These are phyloP conservation scores for Oryzias dopingdopingensis DNA, from an alignment of 2,797 vertebrate species.

Conservation along the genomic window DNA sequence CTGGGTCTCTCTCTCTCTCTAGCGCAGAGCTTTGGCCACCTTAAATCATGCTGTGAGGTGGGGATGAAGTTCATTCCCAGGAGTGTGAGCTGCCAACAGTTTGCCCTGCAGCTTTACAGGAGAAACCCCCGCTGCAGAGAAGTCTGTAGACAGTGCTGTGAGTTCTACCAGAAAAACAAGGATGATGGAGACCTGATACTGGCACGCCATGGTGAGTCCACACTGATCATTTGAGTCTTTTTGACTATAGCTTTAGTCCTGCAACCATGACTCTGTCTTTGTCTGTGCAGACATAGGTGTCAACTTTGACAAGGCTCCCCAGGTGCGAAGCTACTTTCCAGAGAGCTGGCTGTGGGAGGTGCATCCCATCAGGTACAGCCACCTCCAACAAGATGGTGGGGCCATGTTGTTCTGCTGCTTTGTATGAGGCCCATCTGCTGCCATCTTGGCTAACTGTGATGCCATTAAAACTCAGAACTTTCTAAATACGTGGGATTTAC, in stretches of 20 bases:
- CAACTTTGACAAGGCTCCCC: slow-evolving; percentile 66
- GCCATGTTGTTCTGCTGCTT: too few species aligned
- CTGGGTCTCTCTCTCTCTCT: slow-evolving; percentile 4
- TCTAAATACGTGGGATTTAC: too few species aligned
- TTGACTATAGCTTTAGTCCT: fast-evolving
- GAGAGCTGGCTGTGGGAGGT: slow-evolving; percentile 97
- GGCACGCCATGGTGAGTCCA: slow-evolving; percentile 79
- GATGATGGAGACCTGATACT: slow-evolving; percentile 29
- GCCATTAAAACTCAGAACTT: too few species aligned
- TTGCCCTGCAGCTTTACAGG: fast-evolving
- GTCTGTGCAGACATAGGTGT: slow-evolving; percentile 51
- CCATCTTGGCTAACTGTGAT: too few species aligned
- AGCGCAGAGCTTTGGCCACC: fast-evolving
- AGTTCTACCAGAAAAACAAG: slow-evolving; percentile 23
- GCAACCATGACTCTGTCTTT: background rate
- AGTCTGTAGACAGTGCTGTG: slow-evolving; percentile 76
- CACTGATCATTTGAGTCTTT: background rate
- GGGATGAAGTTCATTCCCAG: slow-evolving; percentile 65
- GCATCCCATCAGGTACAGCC: slow-evolving; percentile 66
- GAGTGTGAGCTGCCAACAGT: slow-evolving; percentile 26
- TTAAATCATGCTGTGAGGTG: slow-evolving; percentile 66
- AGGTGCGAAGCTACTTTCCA: slow-evolving; percentile 90
- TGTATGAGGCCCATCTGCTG: too few species aligned
- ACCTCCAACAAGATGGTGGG: background rate
- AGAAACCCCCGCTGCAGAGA: slow-evolving; percentile 6